A percentile compares a stretch with the other conserved stretches of the same genome.
Conservation (phyloP, 2,888 invertebrate genomes). For the Orthonychiurus folsomi region DNA sequence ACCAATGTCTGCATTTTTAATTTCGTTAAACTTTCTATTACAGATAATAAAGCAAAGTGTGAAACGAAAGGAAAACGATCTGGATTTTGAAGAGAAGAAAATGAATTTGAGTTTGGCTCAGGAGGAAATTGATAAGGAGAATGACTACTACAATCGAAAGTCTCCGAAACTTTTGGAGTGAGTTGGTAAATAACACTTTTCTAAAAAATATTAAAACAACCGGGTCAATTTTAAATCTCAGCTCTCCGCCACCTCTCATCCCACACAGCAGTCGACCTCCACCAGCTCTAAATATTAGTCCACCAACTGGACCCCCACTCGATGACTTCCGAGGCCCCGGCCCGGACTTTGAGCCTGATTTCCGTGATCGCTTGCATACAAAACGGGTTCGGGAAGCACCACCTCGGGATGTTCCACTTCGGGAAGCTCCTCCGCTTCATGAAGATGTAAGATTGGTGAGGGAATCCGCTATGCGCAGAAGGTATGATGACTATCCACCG, state of each 20-base stretch:
- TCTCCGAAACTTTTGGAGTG: constrained; percentile 63
- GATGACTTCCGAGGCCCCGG: neutral
- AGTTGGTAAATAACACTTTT: no score
- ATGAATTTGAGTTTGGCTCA: constrained; percentile 75
- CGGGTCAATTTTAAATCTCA: constrained; percentile 19
- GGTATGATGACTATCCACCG: constrained; percentile 12
- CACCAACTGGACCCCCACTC: neutral
- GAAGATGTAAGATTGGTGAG: constrained; percentile 34
- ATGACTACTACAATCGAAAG: constrained; percentile 58
- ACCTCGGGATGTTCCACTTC: constrained; percentile 22
- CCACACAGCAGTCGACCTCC: constrained; percentile 33
- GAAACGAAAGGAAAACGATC: constrained; percentile 86
- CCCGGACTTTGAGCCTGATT: neutral
- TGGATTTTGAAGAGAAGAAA: constrained; percentile 92
- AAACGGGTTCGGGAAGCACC: constrained; percentile 25
- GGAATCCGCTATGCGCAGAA: constrained; percentile 27
- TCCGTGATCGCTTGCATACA: constrained; percentile 12
- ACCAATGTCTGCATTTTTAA: neutral
- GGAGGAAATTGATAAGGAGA: constrained; percentile 64
- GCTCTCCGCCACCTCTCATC: constrained; percentile 26
- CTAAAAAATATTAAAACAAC: no score
- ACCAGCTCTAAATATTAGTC: constrained; percentile 26
- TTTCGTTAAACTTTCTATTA: constrained; percentile 16
- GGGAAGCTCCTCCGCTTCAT: constrained; percentile 31
- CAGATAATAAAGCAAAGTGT: constrained; percentile 77